Conservation (phyloP, 2,113 vertebrate species). For the Pseudorhombus dupliciocellatus region DNA sequence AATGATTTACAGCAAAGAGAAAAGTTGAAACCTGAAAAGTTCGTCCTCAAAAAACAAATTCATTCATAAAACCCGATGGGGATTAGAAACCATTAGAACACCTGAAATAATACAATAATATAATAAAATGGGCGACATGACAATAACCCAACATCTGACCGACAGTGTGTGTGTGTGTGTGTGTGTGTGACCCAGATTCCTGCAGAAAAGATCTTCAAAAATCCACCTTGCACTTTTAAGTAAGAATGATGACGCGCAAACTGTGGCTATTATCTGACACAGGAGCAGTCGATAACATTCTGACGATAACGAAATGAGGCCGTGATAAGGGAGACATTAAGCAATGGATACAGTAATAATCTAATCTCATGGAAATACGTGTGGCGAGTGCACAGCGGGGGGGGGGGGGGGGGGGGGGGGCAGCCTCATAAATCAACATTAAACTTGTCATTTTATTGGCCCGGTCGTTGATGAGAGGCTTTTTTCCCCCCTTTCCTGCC, state of each 20-base stretch:
- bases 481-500: slow-evolving; percentile 4
- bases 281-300: slow-evolving; percentile 56
- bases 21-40: too few species aligned
- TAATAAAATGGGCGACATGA: too few species aligned
- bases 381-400: slow-evolving; percentile 26
- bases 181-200: slow-evolving; percentile 4
- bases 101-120: too few species aligned
- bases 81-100: too few species aligned
- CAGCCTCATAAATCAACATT: slow-evolving; percentile 68
- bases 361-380: slow-evolving; percentile 41
- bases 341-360: slow-evolving; percentile 44
- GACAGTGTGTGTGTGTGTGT: background rate
- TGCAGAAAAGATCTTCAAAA: background rate
- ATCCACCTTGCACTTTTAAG: slow-evolving; percentile 43
- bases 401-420: slow-evolving; percentile 38
- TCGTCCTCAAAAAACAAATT: too few species aligned
- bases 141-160: background rate
- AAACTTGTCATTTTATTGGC: slow-evolving; percentile 55
- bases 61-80: too few species aligned
- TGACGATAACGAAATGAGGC: slow-evolving; percentile 56
- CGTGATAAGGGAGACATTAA: slow-evolving; percentile 44
- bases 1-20: too few species aligned
- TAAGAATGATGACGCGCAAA: slow-evolving; percentile 56
- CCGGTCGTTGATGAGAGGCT: slow-evolving; percentile 54
- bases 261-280: slow-evolving; percentile 48